phyloP scores from a whole-genome alignment of 2,113 vertebrate species.

The Limanda limanda region DNA sequence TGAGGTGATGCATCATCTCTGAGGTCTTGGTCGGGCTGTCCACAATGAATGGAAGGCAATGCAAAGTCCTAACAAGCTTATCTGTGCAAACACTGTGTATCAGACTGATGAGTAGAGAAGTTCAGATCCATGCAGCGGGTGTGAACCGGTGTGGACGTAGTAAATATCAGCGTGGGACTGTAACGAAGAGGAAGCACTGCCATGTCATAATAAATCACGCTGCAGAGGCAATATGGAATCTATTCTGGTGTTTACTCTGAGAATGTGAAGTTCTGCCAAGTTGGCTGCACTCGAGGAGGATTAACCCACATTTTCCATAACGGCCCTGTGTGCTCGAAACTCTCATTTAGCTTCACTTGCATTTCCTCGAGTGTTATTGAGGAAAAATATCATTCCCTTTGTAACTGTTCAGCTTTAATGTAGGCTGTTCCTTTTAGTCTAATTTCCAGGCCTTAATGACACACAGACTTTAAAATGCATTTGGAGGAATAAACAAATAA shows the following conservation, averaged over 20 bases:
- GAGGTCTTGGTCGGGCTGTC: no score
- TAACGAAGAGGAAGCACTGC: constrained; percentile 57
- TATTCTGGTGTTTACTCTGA: constrained; percentile 77
- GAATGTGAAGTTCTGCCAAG: constrained; percentile 68
- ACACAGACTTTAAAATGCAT: constrained; percentile 11
- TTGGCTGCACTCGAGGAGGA: constrained; percentile 69
- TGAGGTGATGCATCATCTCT: no score
- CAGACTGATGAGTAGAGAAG: neutral
- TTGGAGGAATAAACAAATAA: constrained; percentile 24
- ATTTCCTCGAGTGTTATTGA: constrained; percentile 62
- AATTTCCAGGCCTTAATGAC: constrained; percentile 41
- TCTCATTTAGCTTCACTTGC: constrained; percentile 69
- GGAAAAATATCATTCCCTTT: constrained; percentile 50
- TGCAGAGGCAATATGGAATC: constrained; percentile 71
- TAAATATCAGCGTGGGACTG: constrained; percentile 60
- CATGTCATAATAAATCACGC: constrained; percentile 63
- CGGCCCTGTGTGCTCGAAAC: constrained; percentile 55
- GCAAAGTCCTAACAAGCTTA: no score
- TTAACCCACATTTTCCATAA: constrained; percentile 82
- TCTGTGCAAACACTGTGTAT: neutral
- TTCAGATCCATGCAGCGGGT: neutral
- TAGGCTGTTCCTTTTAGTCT: constrained; percentile 2
- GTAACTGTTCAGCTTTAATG: constrained; percentile 40
- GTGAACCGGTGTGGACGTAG: neutral
- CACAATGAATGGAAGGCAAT: no score